phyloP scores from a whole-genome alignment of 2,113 vertebrate genomes.

The Colistium nudipinnis region DNA sequence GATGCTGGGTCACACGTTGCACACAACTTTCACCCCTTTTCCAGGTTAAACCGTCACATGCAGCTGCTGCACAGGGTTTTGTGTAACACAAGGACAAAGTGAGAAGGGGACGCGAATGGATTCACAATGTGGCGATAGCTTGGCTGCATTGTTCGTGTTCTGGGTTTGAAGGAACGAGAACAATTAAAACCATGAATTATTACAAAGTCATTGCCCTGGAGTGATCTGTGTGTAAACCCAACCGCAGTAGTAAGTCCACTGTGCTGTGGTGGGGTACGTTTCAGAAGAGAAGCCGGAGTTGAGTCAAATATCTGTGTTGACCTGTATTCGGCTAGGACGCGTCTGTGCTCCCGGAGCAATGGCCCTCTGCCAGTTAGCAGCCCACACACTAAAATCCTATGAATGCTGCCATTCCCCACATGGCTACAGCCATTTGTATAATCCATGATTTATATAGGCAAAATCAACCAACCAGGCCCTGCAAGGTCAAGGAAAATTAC shows the following conservation, averaged over 20 bases:
- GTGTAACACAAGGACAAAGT: conserved; percentile 20
- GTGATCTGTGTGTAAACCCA: conserved; percentile 15
- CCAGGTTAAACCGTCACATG: conserved; percentile 5
- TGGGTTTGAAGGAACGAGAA: conserved; percentile 56
- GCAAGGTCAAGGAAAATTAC: conserved; percentile 27
- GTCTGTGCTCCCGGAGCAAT: conserved; percentile 49
- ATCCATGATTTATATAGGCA: conserved; percentile 54
- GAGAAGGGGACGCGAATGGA: conserved; percentile 52
- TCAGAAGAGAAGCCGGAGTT: conserved; percentile 41
- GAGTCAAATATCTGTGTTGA: conserved; percentile 59
- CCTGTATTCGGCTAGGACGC: conserved; percentile 49
- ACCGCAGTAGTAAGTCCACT: conserved; percentile 25
- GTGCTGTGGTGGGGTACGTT: conserved; percentile 19
- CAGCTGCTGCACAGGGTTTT: background rate
- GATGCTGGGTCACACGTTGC: too few species aligned
- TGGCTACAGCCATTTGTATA: conserved; percentile 63
- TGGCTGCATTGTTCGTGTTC: conserved; percentile 57
- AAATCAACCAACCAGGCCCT: conserved; percentile 52
- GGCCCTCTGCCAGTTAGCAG: conserved; percentile 48
- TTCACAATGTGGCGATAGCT: conserved; percentile 43
- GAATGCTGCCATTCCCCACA: conserved; percentile 42
- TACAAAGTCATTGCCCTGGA: conserved; percentile 29
- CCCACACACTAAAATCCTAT: conserved; percentile 62
- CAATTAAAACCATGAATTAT: conserved; percentile 65
- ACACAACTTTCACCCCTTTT: too few species aligned